phyloP scores from a whole-genome alignment of 2,797 vertebrate genomes.

The Acridotheres tristis region DNA sequence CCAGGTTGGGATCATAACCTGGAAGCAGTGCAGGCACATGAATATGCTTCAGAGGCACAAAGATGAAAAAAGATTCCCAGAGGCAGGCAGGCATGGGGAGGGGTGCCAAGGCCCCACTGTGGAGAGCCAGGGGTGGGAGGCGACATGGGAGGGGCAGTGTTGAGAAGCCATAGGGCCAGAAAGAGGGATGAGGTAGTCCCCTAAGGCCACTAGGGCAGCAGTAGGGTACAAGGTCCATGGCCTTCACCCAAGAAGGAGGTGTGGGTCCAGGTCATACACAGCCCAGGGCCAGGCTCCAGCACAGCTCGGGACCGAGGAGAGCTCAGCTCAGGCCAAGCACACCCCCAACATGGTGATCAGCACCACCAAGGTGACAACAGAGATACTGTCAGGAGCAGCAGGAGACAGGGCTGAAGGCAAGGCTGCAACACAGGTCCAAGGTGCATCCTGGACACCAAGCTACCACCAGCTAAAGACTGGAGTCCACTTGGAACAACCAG shows the following conservation, averaged over 20 bases:
- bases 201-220: not conserved
- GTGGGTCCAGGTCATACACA: not conserved
- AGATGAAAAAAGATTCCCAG: not conserved
- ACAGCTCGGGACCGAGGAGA: not conserved
- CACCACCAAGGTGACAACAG: not conserved
- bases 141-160: not conserved
- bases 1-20: not conserved
- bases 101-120: not conserved
- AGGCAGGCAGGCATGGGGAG: not conserved
- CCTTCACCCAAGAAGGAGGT: not conserved
- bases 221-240: not conserved
- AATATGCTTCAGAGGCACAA: not conserved
- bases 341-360: accelerated
- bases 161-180: not conserved
- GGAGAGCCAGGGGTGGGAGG: not conserved
- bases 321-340: not conserved
- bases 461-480: not conserved
- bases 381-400: not conserved
- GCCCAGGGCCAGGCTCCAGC: not conserved
- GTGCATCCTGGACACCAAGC: not conserved
- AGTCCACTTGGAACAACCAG: not conserved
- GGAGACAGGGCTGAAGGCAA: not conserved
- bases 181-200: not conserved
- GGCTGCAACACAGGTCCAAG: not conserved
- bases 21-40: not conserved